A percentile compares a stretch with the other conserved stretches of the same genome.
phyloP scores from a whole-genome alignment of 2,113 vertebrate genomes.

The Eulacestoma nigropectus region DNA sequence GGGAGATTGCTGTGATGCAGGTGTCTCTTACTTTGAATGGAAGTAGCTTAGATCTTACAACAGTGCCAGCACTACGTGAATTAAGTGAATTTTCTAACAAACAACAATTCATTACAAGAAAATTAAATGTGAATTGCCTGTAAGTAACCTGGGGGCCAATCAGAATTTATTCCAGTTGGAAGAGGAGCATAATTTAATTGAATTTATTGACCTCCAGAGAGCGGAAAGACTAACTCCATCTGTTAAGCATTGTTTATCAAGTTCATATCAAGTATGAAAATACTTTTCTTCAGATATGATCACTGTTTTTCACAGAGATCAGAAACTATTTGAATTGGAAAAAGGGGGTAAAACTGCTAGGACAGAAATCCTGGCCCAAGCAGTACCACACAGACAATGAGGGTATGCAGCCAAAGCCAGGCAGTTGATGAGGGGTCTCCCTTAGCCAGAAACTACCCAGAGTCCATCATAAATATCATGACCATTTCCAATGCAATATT shows the following conservation, averaged over 20 bases:
- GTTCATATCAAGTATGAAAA: neutral
- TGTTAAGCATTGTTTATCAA: neutral
- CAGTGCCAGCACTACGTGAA: neutral
- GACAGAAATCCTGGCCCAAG: neutral
- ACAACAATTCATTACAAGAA: neutral
- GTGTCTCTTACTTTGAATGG: neutral
- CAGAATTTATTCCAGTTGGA: neutral
- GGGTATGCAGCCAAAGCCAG: neutral
- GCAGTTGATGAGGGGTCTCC: neutral
- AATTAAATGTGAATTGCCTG: neutral
- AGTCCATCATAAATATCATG: neutral
- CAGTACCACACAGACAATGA: rapidly evolving
- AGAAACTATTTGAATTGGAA: neutral
- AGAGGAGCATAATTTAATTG: neutral
- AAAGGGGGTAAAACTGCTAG: neutral
- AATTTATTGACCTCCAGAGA: neutral
- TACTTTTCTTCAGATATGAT: neutral
- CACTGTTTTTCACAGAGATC: neutral
- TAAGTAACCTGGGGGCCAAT: neutral
- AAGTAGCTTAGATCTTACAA: neutral
- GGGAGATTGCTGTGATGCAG: neutral
- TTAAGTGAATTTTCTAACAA: neutral
- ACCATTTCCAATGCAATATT: neutral
- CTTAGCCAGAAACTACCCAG: neutral
- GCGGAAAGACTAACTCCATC: neutral